Conservation (phyloP, 1,140 invertebrate genomes). For the Adoxophyes honmai region DNA sequence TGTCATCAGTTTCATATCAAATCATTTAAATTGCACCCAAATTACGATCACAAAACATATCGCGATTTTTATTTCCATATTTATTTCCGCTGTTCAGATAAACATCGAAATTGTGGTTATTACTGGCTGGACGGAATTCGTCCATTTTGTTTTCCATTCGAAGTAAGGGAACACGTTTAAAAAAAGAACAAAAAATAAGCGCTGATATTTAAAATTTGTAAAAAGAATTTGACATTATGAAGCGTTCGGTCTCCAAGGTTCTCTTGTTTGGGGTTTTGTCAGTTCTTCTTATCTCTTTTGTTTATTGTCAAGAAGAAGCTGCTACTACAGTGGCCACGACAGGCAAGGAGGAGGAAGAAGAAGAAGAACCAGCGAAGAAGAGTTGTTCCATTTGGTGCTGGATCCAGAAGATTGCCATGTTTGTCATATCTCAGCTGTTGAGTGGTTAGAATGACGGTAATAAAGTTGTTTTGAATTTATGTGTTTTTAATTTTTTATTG, state of each 20-base stretch:
- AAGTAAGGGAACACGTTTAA: background rate
- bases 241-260: constrained; percentile 26
- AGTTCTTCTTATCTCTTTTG: constrained; percentile 25
- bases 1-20: constrained; percentile 5
- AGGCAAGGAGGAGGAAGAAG: constrained; percentile 54
- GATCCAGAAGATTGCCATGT: constrained; percentile 75
- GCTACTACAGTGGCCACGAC: constrained; percentile 36
- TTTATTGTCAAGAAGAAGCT: constrained; percentile 48
- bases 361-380: constrained; percentile 57
- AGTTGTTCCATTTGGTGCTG: constrained; percentile 74
- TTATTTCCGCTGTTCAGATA: constrained; percentile 4
- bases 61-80: background rate
- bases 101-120: constrained; percentile 6
- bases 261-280: constrained; percentile 32
- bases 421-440: constrained; percentile 65
- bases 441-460: constrained; percentile 35
- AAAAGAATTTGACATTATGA: constrained; percentile 20
- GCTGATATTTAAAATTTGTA: too few relatives aligned
- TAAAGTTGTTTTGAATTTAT: background rate
- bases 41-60: background rate
- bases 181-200: constrained; percentile 8
- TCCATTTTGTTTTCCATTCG: background rate
- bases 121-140: background rate
- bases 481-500: background rate
- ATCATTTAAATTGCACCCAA: background rate